A percentile compares a stretch with the other conserved stretches of the same genome.
Conservation (phyloP, 2,797 vertebrate genomes). For the Eidolon dupreanum region DNA sequence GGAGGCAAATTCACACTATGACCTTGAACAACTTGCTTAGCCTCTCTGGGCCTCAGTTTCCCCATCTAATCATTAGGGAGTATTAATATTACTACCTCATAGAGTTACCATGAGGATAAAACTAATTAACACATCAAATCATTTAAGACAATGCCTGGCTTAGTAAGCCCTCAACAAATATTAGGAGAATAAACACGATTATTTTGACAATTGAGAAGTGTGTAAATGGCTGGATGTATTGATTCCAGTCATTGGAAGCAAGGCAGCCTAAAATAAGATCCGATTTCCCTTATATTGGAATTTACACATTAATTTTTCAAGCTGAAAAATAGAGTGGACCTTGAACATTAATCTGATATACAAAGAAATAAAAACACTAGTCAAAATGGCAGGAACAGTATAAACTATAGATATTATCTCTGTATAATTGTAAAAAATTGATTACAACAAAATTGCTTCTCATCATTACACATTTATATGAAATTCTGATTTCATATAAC, state of each 20-base stretch:
- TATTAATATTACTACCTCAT: not conserved
- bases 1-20: not conserved
- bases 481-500: slow-evolving; percentile 43
- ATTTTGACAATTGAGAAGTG: not conserved
- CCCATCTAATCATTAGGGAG: not conserved
- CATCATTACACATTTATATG: slow-evolving; percentile 53
- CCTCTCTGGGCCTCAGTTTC: not conserved
- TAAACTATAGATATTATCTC: slow-evolving; percentile 56
- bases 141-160: not conserved
- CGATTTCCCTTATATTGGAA: slow-evolving; percentile 25
- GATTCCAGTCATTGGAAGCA: not conserved
- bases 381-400: slow-evolving; percentile 45
- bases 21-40: not conserved
- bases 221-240: not conserved
- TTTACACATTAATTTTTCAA: slow-evolving; percentile 56
- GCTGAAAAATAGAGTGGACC: slow-evolving; percentile 46
- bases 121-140: not conserved
- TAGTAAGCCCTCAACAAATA: not conserved
- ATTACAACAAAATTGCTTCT: slow-evolving; percentile 60
- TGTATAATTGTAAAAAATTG: slow-evolving; percentile 33
- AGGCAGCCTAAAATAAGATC: slow-evolving; percentile 16
- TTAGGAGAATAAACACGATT: not conserved
- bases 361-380: slow-evolving; percentile 59
- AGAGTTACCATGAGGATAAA: not conserved
- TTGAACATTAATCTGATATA: slow-evolving; percentile 65